Evolutionary conservation across 2,797 vertebrate genomes (phyloP).

Genomic region (Hydrolagus colliei): DNA sequence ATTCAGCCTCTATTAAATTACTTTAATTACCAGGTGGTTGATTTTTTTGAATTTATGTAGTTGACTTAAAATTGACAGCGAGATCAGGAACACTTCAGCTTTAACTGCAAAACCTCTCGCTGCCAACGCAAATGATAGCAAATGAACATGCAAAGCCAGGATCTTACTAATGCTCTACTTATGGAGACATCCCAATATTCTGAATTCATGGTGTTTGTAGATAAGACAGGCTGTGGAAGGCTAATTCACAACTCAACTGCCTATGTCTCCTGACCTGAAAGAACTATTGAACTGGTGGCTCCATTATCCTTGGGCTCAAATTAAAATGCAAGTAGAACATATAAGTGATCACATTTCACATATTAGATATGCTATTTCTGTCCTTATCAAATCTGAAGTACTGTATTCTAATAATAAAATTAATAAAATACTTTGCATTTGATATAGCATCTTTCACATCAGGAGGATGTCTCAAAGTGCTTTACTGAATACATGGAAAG

Average conservation of each 20-base stretch:
- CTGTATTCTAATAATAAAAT: no score
- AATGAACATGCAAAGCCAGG: constrained; percentile 2
- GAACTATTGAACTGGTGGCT: not conserved
- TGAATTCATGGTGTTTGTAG: not conserved
- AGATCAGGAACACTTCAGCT: not conserved
- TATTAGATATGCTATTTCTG: not conserved
- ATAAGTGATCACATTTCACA: constrained; percentile 6
- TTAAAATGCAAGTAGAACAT: not conserved
- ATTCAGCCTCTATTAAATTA: not conserved
- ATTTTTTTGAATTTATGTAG: not conserved
- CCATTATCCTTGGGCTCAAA: not conserved
- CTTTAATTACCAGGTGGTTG: not conserved
- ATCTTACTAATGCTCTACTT: not conserved
- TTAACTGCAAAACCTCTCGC: not conserved
- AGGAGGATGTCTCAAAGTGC: no score
- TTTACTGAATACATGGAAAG: constrained; percentile 11
- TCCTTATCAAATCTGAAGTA: not conserved
- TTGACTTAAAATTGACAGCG: not conserved
- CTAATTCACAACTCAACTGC: not conserved
- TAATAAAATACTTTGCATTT: no score
- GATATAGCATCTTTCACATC: no score
- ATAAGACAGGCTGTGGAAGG: not conserved
- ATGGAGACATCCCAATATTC: not conserved
- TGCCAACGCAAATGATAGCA: not conserved
- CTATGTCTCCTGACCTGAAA: not conserved